Conservation (phyloP, 2,797 vertebrate species). For the Xenops minutus region DNA sequence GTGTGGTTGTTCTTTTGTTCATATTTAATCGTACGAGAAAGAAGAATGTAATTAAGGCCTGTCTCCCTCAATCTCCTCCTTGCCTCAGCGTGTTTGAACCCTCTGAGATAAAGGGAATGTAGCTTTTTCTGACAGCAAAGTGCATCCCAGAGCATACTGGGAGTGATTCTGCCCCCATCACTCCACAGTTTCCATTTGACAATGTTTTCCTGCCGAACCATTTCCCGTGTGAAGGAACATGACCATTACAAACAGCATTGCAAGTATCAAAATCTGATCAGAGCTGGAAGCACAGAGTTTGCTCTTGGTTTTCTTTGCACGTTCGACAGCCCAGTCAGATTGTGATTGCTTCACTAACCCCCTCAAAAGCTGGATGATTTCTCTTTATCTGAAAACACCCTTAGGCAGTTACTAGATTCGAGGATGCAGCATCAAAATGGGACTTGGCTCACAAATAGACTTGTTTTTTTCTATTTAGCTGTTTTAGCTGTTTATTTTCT, state of each 20-base stretch:
- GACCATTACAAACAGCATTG: not conserved
- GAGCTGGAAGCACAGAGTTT: not conserved
- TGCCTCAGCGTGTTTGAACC: not conserved
- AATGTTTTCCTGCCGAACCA: not conserved
- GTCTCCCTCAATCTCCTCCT: constrained; percentile 13
- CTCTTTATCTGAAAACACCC: not conserved
- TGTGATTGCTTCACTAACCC: not conserved
- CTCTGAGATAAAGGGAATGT: not conserved
- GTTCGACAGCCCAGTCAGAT: not conserved
- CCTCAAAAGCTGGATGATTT: not conserved
- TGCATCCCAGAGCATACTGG: not conserved
- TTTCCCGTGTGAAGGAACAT: not conserved
- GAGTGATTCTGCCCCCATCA: not conserved
- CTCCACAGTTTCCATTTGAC: not conserved
- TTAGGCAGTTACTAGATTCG: not conserved
- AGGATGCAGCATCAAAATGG: not conserved
- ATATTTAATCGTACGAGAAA: constrained; percentile 9
- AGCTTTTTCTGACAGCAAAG: not conserved
- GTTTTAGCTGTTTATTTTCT: not conserved
- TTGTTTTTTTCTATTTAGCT: not conserved
- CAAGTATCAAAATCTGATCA: not conserved
- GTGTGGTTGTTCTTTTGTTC: constrained; percentile 20
- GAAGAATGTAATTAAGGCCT: constrained; percentile 30
- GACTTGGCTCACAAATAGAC: not conserved
- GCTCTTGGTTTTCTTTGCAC: not conserved